Evolutionary conservation across 2,113 vertebrate genomes (phyloP), one percentile per base, ranked within the genome.

Genomic region (Zosterops lateralis): DNA sequence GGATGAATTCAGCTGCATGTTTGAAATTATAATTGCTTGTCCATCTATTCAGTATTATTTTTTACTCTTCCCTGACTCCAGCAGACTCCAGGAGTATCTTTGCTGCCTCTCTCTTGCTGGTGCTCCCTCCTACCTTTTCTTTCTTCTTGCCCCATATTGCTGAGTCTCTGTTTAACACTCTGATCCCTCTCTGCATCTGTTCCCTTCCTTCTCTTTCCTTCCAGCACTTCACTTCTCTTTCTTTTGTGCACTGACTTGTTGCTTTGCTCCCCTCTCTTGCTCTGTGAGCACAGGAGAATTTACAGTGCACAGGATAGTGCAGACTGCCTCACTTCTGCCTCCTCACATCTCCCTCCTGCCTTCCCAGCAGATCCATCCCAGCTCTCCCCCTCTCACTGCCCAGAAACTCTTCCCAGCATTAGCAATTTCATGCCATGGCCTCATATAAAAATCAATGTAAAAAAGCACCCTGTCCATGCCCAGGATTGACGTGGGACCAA

Each of bases 1-100:
- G 25, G 68, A 26, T 83, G 44, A 84, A 90, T 86, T 92, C 47
- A 86, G 5, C 72, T 62, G 3, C 32, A 25, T 65, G 32, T 67
- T 90, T 86, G 86, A 90, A 93, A 77, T 62, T 0, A 36, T 42
- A 67, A 90, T 62, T 70, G 22, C 64, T 80, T 92, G 64, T 50
- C 60, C n/a, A 44, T 67, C 26, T 77, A 21, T n/a, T 60, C 17
- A 26, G 14, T 72, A 7, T 76, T 53, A 38, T 66, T 92, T 93
- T 67, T 87, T 54, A 45, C 64, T 85, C 36, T 61, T 19, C 17
- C 7, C 28, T 58, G 29, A 71, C 50, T 87, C 60, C 25, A 54
- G 20, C 24, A 79, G 56, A 45, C 36, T 54, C 77, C 45, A 14
- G 42, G 45, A 93, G 13, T 24, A 25, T 53, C 65, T 93, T 56